Evolutionary conservation across 2,888 invertebrate species (phyloP).

Genomic region (Chloroclysta siterata): DNA sequence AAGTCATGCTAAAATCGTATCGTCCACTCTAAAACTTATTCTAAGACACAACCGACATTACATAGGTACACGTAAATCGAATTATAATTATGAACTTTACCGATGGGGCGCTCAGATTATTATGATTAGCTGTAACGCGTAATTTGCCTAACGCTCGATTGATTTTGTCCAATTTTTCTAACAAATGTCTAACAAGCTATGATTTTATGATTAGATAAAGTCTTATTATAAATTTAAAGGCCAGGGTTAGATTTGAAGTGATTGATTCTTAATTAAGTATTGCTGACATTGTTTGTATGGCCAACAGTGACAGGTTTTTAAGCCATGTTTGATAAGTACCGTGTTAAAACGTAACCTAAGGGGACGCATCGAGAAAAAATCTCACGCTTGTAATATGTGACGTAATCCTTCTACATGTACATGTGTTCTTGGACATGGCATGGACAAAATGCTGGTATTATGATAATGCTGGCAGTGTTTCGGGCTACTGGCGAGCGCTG

Average conservation of each 20-base stretch:
- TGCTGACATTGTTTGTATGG: conserved; percentile 1
- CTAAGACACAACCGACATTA: conserved; percentile 22
- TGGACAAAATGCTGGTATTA: no score
- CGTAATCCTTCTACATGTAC: no score
- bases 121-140: conserved; percentile 36
- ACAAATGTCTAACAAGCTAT: conserved; percentile 30
- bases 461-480: no score
- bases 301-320: not conserved
- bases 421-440: no score
- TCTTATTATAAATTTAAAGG: conserved; percentile 28
- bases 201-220: conserved; percentile 33
- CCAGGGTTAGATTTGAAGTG: conserved; percentile 8
- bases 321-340: no score
- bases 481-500: no score
- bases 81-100: conserved; percentile 39
- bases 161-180: conserved; percentile 34
- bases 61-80: conserved; percentile 28
- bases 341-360: no score
- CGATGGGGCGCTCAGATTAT: conserved; percentile 31
- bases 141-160: conserved; percentile 34
- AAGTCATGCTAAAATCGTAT: conserved; percentile 11
- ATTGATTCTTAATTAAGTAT: conserved; percentile 16
- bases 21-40: conserved; percentile 8
- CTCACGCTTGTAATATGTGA: no score
- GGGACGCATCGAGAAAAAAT: no score